Evolutionary conservation across 2,113 vertebrate genomes (phyloP), one percentile per base, ranked within the genome.

Genomic region (Regulus satrapa): DNA sequence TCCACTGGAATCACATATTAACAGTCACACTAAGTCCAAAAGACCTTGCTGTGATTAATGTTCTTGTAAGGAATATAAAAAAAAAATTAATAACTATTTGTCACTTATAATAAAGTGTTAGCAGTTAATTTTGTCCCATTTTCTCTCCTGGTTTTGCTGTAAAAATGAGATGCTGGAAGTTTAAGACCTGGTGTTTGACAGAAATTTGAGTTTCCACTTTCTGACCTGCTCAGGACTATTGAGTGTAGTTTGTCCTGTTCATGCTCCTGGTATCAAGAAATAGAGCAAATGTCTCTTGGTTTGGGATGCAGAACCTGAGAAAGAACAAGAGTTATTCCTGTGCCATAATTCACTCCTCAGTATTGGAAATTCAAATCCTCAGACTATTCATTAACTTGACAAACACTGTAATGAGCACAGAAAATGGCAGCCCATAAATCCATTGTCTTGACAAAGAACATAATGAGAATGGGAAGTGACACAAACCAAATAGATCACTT

Each of bases 381-480:
- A 82, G 79, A 76, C 95, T 84, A 96, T 97, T 97, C 95, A 97
- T 98, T 98, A 97, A 95, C 97, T 97, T 98, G 98, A 98, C 97
- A 98, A 97, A 98, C 94, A 97, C 75, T 15, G 2, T 97, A 97
- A 97, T 97, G 95, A 97, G 93, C 81, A 34, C 84, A 94, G 96
- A 97, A 97, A 97, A 97, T 94, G 97, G 95, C 93, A 96, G 69
- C 85, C 80, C 91, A 97, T 98, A 96, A 98, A 98, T 98, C 96
- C 91, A 92, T 97, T 95, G 89, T 93, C 68, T 75, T 97, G 97
- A 98, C 97, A 98, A 97, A 97, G 94, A 97, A 67, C 86, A 87
- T 98, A 98, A 97, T 97, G 95, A 98, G 92, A 97, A 96, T 86
- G 94, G 95, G 94, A 97, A 97, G 94, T 85, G 88, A 85, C 87